Conservation (phyloP, 2,113 vertebrate genomes). For the Eudyptes chrysolophus region DNA sequence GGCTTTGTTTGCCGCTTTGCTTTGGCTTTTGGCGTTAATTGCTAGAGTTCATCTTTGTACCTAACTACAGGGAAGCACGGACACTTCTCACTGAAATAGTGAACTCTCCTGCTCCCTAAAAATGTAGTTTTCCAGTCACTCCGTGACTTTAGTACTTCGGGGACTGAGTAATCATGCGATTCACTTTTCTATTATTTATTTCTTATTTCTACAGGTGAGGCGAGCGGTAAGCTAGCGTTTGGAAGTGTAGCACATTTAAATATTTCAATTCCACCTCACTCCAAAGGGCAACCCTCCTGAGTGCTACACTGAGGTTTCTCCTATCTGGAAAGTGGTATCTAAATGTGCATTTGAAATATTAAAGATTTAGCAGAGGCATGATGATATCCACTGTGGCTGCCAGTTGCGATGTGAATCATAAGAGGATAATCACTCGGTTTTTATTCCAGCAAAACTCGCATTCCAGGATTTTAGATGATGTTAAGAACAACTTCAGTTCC, state of each 20-base stretch:
- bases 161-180: background rate
- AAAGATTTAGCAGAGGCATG: background rate
- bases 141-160: background rate
- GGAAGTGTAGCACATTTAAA: background rate
- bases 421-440: fast-evolving
- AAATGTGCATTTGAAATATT: background rate
- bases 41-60: fast-evolving
- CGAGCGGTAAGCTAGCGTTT: background rate
- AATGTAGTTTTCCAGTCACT: background rate
- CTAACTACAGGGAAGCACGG: background rate
- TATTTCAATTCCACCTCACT: background rate
- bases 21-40: background rate
- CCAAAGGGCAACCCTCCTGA: background rate
- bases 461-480: background rate
- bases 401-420: background rate
- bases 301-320: background rate
- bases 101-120: background rate
- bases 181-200: background rate
- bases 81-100: fast-evolving
- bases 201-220: background rate
- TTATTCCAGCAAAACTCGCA: background rate
- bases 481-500: fast-evolving
- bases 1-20: background rate
- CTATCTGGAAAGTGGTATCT: too few species aligned
- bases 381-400: background rate